Base-by-base conservation (phyloP, 53 echinoderm and acorn worm genomes). In the Crossaster papposus region DNA sequence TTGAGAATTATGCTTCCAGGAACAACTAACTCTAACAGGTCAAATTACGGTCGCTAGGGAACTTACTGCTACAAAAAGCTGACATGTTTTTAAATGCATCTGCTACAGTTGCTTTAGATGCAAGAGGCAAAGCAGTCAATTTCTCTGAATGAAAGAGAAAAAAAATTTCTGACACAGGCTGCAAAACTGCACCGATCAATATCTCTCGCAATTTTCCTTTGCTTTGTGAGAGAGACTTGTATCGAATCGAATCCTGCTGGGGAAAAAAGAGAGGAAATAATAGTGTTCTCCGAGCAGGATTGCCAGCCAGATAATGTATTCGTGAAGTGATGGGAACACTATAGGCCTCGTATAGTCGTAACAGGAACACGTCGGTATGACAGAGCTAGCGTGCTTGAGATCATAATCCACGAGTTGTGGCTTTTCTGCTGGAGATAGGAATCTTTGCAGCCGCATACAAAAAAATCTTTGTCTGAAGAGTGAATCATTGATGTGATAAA, bases 161-260 rank as follows among this genome's bases (percentile, higher is more conserved):
- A 44, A 44, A 44, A 44, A 44, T 44, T n/a, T 9, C 58, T 81
- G 81, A 81, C 81, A 62, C 20, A 22, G 18, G n/a, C 55, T 62
- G 13, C 32, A 26, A 81, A 62, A 80, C 15, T 34, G 58, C 80
- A 35, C 63, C 23, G 81, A 81, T 81, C 81, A 58, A 81, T 81
- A 81, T 34, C 81, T 34, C 28, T 29, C 44, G 62, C 63, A 7
- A 29, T 54, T 14, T 54, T 17, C 55, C 79, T 81, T 64, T 28
- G 34, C 52, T 81, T n/a, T 14, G 24, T 44, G 44, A 44, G 44
- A 44, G 64, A 58, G 35, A 36, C 36, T 32, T 74, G 34, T 55
- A 33, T 81, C 34, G 30, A 34, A 81, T 81, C 64, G 64, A 64
- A 81, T 29, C 30, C 7, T 20, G 81, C 20, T 55, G 17, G 36